Evolutionary conservation across 2,888 invertebrate species (phyloP), one percentile per base, ranked within the genome.

Genomic region (Platynereis dumerilii): DNA sequence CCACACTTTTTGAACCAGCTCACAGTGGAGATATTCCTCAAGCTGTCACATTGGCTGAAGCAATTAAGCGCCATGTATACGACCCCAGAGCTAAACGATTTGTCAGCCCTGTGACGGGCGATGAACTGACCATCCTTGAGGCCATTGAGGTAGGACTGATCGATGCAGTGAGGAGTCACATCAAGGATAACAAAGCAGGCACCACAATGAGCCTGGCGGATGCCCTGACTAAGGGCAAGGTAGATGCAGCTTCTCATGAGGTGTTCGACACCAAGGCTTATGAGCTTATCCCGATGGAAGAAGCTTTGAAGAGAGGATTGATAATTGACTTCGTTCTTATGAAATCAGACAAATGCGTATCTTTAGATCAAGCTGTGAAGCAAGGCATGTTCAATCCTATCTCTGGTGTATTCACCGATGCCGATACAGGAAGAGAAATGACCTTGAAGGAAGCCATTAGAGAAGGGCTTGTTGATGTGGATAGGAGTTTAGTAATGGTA

Each of bases 351-450:
- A 54, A 34, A 22, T 94, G 95, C 2, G 94, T 93, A 92, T 88
- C 88, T 64, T 86, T 96, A 1, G 87, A 88, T 61, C 92, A 94
- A 76, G 93, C 94, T 1, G 93, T 96, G 69, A 87, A 90, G 44
- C 89, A 90, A 78, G 90, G 89, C 63, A 84, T 93, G 2, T 92
- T 95, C 73, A 91, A 96, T 82, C 90, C 94, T 0, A 86, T 88
- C 0, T 89, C 89, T 0, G 96, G 96, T 2, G 85, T 92, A 42
- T 93, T 95, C 75, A 89, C 90, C 10, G 68, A 73, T 39, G 71
- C 78, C 27, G 27, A 29, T 22, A 64, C 66, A 17, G 63, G 64
- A 27, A 27, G 53, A 28, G 20, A 24, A 28, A 64, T 66, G 53
- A 68, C 64, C 24, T 44, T 69, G 1, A 58, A 39, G 15, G 68